Evolutionary conservation across 2,888 invertebrate species (phyloP).

Genomic region (Blera fallax): DNA sequence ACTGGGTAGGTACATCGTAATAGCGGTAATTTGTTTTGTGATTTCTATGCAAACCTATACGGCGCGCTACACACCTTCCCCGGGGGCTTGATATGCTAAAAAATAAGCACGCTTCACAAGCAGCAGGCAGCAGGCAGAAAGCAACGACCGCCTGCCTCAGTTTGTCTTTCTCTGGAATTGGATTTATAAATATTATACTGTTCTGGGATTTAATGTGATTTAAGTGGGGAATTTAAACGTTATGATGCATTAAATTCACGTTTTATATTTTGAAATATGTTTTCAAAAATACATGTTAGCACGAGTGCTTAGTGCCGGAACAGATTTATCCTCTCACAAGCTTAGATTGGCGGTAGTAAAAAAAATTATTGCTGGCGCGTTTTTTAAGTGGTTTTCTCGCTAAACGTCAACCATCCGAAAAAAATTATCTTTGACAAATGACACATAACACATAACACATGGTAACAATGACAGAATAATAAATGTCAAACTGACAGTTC

Average conservation of each 20-base stretch:
- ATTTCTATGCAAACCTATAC: slow-evolving; percentile 53
- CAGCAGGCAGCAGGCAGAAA: neutral
- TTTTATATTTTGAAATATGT: slow-evolving; percentile 15
- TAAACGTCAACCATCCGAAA: neutral
- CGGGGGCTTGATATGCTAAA: slow-evolving; percentile 27
- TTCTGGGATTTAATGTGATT: slow-evolving; percentile 62
- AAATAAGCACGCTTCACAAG: slow-evolving; percentile 52
- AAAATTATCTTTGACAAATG: slow-evolving; percentile 4
- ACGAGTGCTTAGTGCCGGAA: slow-evolving; percentile 2
- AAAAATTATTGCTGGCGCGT: neutral
- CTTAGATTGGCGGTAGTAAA: neutral
- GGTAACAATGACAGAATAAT: slow-evolving; percentile 7
- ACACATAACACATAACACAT: neutral
- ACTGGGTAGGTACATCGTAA: slow-evolving; percentile 40
- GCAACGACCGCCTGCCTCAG: neutral
- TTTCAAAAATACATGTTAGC: neutral
- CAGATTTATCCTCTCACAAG: slow-evolving; percentile 29
- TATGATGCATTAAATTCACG: slow-evolving; percentile 59
- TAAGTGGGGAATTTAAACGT: slow-evolving; percentile 56
- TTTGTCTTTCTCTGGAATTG: slow-evolving; percentile 20
- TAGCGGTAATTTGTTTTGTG: slow-evolving; percentile 67
- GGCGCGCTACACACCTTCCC: neutral
- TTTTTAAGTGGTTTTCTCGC: neutral
- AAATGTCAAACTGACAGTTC: slow-evolving; percentile 51
- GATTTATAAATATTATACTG: slow-evolving; percentile 52